Evolutionary conservation across 1,140 invertebrate genomes (phyloP).

Genomic region (Meloidogyne chitwoodi): DNA sequence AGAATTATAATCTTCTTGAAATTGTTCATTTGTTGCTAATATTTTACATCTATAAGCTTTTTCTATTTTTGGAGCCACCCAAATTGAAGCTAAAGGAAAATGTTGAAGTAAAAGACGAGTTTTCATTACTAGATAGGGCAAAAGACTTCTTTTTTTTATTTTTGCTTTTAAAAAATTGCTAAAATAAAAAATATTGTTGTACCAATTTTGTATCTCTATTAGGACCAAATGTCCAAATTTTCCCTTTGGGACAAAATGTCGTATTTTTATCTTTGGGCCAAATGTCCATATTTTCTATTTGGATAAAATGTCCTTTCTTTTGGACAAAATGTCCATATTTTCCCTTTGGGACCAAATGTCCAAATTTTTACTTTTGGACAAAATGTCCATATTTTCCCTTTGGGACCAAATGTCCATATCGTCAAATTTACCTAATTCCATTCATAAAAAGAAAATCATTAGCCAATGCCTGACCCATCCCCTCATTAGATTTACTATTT

Average conservation of each 20-base stretch:
- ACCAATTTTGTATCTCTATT: too few relatives aligned
- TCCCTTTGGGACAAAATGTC: not conserved
- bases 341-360: not conserved
- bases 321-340: not conserved
- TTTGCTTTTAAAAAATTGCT: not conserved
- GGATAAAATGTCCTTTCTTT: too few relatives aligned
- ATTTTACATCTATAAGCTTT: conserved; percentile 41
- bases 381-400: too few relatives aligned
- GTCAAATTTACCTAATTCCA: conserved; percentile 26
- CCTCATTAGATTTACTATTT: not conserved
- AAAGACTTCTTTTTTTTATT: conserved; percentile 32
- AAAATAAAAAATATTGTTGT: not conserved
- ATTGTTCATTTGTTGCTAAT: conserved; percentile 26
- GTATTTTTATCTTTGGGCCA: too few relatives aligned
- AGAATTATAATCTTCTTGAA: conserved; percentile 23
- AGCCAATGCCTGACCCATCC: conserved; percentile 46
- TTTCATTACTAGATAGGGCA: conserved; percentile 56
- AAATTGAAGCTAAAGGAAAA: conserved; percentile 55
- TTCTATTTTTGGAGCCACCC: conserved; percentile 35
- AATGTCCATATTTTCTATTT: too few relatives aligned
- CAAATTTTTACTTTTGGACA: too few relatives aligned
- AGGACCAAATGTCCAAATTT: not conserved
- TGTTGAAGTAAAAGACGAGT: conserved; percentile 56
- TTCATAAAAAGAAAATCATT: conserved; percentile 56
- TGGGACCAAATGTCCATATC: not conserved